Percentiles rank a stretch among this genome's conserved stretches.
phyloP scores from a whole-genome alignment of 1,140 invertebrate species.

The Drosophila bocki region DNA sequence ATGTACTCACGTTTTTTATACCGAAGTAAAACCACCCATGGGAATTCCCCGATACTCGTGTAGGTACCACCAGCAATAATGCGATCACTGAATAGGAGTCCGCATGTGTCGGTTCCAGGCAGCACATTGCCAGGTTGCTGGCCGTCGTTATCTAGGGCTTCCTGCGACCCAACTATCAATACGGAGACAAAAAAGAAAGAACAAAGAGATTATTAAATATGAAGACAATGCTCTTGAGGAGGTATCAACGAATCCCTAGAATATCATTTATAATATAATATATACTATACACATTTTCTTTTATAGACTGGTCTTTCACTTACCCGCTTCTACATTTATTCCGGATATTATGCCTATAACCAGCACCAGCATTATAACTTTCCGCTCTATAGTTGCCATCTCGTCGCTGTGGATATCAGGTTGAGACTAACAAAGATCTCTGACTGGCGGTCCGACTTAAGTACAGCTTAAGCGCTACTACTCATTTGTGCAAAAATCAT shows the following conservation, averaged over 20 bases:
- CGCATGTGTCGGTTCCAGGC: conserved; percentile 80
- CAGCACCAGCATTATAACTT: conserved; percentile 25
- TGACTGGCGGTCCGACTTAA: conserved; percentile 17
- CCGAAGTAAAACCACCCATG: conserved; percentile 88
- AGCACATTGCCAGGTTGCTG: conserved; percentile 55
- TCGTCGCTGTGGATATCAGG: conserved; percentile 27
- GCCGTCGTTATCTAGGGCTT: neutral
- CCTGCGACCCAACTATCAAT: neutral
- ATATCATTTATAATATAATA: no score
- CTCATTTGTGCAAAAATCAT: neutral
- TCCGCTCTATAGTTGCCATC: conserved; percentile 38
- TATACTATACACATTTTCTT: no score
- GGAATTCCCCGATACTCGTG: conserved; percentile 88
- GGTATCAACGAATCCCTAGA: neutral
- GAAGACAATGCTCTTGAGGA: neutral
- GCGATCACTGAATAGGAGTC: conserved; percentile 85
- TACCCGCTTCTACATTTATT: conserved; percentile 11
- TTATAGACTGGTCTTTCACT: conserved; percentile 6
- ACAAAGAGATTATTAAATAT: neutral
- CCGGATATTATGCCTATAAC: conserved; percentile 10
- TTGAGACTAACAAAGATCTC: conserved; percentile 53
- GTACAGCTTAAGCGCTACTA: neutral
- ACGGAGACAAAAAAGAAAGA: neutral
- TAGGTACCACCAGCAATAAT: conserved; percentile 87
- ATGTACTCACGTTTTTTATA: conserved; percentile 67